Conservation (phyloP, 2,797 vertebrate genomes). For the Mycteria americana region DNA sequence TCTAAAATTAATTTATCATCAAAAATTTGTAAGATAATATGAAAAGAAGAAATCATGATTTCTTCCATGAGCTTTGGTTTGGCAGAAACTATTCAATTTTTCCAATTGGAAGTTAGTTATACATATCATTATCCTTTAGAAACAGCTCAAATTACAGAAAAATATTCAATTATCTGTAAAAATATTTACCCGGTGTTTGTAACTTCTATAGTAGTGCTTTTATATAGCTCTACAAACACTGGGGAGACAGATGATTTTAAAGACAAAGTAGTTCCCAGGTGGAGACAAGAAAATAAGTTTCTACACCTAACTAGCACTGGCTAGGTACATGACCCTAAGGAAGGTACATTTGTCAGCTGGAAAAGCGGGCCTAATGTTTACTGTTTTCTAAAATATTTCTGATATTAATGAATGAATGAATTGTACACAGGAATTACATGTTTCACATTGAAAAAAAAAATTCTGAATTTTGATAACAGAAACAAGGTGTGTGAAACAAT, state of each 20-base stretch:
- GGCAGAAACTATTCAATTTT: slow-evolving; percentile 19
- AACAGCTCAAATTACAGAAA: background rate
- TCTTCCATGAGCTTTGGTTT: background rate
- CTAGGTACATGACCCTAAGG: background rate
- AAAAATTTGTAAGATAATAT: slow-evolving; percentile 11
- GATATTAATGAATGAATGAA: background rate
- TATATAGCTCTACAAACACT: background rate
- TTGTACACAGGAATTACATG: background rate
- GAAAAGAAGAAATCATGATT: background rate
- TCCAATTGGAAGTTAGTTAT: background rate
- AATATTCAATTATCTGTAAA: background rate
- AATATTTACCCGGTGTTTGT: background rate
- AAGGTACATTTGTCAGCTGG: background rate
- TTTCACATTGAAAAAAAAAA: background rate
- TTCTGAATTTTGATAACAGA: background rate
- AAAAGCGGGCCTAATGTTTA: background rate
- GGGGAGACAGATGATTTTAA: background rate
- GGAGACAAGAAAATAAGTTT: background rate
- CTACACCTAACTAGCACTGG: too few species aligned
- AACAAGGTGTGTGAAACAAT: background rate
- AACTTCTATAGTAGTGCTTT: background rate
- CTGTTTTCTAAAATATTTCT: background rate
- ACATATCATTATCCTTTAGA: background rate
- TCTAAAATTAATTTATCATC: slow-evolving; percentile 34
- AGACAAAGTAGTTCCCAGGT: background rate